A percentile compares a stretch with the other conserved stretches of the same genome.
Conservation (phyloP, 2,113 vertebrate genomes). For the Perognathus longimembris region DNA sequence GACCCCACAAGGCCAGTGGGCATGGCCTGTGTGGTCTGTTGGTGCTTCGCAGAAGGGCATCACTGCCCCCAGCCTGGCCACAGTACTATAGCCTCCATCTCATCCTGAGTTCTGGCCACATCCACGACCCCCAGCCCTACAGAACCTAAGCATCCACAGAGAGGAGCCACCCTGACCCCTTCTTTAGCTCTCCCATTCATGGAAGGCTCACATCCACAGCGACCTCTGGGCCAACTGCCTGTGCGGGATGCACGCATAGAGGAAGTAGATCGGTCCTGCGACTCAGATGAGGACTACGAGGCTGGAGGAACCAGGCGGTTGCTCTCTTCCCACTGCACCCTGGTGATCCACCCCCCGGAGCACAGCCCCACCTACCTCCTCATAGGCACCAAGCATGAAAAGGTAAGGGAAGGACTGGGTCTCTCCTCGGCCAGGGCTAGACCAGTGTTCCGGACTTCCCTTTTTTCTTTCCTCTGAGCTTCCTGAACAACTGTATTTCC, state of each 20-base stretch:
- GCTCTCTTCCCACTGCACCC: slow-evolving; percentile 90
- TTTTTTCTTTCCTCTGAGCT: neutral
- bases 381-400: slow-evolving; percentile 94
- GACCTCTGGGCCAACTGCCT: slow-evolving; percentile 95
- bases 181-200: slow-evolving; percentile 18
- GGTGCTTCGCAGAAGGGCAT: neutral
- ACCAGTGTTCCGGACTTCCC: neutral
- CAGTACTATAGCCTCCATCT: neutral
- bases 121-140: neutral
- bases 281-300: slow-evolving; percentile 93
- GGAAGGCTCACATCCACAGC: slow-evolving; percentile 84
- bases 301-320: slow-evolving; percentile 85
- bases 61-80: neutral
- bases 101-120: neutral
- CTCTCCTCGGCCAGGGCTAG: neutral
- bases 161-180: neutral
- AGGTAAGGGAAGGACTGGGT: slow-evolving; percentile 85
- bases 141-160: neutral
- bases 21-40: neutral
- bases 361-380: slow-evolving; percentile 95
- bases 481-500: neutral
- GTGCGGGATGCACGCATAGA: slow-evolving; percentile 93
- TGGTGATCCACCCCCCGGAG: slow-evolving; percentile 93
- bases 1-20: neutral
- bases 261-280: slow-evolving; percentile 94